Conservation (phyloP, 2,888 invertebrate species). For the Archips crataeganus region DNA sequence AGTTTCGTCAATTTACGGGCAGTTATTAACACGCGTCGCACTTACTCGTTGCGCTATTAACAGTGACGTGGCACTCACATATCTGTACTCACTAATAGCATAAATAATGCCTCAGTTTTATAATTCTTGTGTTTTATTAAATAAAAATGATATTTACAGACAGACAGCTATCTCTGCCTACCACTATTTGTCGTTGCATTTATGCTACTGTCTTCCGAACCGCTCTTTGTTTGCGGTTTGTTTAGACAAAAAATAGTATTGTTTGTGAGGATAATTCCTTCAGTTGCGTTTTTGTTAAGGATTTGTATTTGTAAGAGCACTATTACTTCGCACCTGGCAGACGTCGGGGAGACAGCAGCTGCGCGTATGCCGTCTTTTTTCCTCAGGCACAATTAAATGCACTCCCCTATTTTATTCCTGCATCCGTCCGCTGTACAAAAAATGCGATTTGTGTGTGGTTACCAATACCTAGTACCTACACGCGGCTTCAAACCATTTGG, state of each 20-base stretch:
- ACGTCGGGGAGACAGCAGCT: slow-evolving; percentile 57
- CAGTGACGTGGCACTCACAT: background rate
- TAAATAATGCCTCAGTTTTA: no score
- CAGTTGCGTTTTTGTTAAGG: slow-evolving; percentile 29
- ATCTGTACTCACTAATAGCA: no score
- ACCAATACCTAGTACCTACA: slow-evolving; percentile 6
- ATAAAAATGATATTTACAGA: no score
- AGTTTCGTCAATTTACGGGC: background rate
- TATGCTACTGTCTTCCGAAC: background rate
- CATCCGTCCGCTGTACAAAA: slow-evolving; percentile 17
- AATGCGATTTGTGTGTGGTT: slow-evolving; percentile 36
- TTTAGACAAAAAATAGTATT: background rate
- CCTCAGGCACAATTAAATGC: slow-evolving; percentile 44
- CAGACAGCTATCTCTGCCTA: no score
- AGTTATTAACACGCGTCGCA: background rate
- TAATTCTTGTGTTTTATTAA: no score
- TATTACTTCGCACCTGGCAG: slow-evolving; percentile 41
- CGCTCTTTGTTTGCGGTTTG: slow-evolving; percentile 2
- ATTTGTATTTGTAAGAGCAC: slow-evolving; percentile 25
- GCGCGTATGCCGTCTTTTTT: slow-evolving; percentile 53
- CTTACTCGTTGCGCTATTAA: background rate
- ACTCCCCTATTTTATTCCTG: slow-evolving; percentile 34
- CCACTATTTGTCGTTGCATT: background rate
- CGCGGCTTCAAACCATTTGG: slow-evolving; percentile 45
- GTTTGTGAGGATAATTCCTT: slow-evolving; percentile 27